A percentile compares a stretch with the other conserved stretches of the same genome.
phyloP scores from a whole-genome alignment of 2,113 vertebrate species.

The Casuarius casuarius region DNA sequence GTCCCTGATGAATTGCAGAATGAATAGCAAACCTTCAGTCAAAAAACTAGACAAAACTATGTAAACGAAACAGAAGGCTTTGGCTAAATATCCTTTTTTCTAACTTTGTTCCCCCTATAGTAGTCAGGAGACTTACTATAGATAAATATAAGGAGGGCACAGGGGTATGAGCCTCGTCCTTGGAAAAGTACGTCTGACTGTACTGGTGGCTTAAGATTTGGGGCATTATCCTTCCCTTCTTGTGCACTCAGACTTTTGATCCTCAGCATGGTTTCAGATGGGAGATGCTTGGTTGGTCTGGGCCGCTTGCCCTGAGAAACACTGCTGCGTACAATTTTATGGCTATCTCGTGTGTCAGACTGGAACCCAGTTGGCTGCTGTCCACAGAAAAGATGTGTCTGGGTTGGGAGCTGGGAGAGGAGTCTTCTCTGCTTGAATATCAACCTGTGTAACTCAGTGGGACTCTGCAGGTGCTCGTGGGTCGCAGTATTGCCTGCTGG shows the following conservation, averaged over 20 bases:
- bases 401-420: background rate
- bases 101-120: background rate
- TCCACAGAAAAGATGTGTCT: background rate
- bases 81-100: background rate
- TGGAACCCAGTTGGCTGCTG: background rate
- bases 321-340: background rate
- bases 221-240: background rate
- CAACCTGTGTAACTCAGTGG: rapidly evolving
- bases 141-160: background rate
- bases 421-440: background rate
- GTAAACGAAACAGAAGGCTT: background rate
- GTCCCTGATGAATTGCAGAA: background rate
- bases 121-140: background rate
- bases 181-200: background rate
- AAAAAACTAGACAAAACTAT: background rate
- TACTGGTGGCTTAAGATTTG: background rate
- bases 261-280: background rate
- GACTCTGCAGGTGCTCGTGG: background rate
- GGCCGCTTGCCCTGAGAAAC: background rate
- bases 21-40: background rate
- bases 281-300: rapidly evolving
- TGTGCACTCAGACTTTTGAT: background rate
- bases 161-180: background rate
- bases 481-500: background rate
- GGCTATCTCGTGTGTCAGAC: background rate